phyloP scores from a whole-genome alignment of 1,140 invertebrate species.

The Rhopalosiphum padi region DNA sequence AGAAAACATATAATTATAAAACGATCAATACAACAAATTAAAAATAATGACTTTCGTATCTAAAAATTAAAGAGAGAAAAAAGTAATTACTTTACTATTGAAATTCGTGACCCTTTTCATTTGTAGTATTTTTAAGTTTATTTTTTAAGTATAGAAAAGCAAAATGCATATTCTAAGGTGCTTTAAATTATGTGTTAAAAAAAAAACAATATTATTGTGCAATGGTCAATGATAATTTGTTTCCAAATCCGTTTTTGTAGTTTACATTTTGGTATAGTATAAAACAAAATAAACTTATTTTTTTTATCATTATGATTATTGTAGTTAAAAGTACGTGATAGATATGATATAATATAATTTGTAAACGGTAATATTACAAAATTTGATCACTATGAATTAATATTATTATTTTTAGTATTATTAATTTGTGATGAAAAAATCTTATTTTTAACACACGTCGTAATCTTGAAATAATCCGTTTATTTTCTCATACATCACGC shows the following conservation, averaged over 20 bases:
- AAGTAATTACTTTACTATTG: background rate
- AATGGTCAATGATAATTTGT: background rate
- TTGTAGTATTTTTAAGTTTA: background rate
- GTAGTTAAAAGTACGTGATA: background rate
- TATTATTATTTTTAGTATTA: background rate
- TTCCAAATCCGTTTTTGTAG: background rate
- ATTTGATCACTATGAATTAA: background rate
- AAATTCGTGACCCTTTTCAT: background rate
- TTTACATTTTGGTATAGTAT: background rate
- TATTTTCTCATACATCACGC: background rate
- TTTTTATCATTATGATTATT: background rate
- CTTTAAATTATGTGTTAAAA: background rate
- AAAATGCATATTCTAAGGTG: slow-evolving; percentile 39
- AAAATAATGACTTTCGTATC: background rate
- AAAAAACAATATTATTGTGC: background rate
- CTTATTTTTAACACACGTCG: background rate
- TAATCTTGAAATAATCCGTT: background rate
- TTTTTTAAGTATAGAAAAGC: slow-evolving; percentile 3
- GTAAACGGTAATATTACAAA: background rate
- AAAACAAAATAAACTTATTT: background rate
- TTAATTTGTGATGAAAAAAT: background rate
- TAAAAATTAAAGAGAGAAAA: background rate
- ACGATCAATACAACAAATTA: background rate
- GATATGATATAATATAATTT: background rate
- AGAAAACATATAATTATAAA: background rate